Evolutionary conservation across 2,888 invertebrate species (phyloP).

Genomic region (Merodon equestris): DNA sequence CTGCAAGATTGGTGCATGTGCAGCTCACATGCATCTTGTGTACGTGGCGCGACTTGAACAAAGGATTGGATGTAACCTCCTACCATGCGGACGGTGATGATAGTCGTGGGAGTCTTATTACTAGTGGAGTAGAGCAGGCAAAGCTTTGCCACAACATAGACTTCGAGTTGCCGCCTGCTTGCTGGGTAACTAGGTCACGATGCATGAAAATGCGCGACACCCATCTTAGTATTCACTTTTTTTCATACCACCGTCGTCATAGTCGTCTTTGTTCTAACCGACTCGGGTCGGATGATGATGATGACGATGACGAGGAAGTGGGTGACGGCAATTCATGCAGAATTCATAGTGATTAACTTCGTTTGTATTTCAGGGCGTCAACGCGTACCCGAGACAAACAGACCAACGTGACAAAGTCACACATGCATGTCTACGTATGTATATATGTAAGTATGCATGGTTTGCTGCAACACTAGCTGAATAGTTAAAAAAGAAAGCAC

Average conservation of each 20-base stretch:
- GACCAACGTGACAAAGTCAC: slow-evolving; percentile 58
- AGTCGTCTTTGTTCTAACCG: neutral
- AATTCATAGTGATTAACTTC: slow-evolving; percentile 69
- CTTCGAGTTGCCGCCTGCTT: slow-evolving; percentile 26
- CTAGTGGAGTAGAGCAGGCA: slow-evolving; percentile 23
- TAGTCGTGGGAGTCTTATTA: too few species aligned
- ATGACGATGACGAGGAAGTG: slow-evolving; percentile 8
- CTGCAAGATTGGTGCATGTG: too few species aligned
- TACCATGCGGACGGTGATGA: too few species aligned
- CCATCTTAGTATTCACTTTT: slow-evolving; percentile 25
- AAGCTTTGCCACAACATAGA: slow-evolving; percentile 53
- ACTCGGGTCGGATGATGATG: neutral
- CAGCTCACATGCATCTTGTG: too few species aligned
- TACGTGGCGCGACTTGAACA: too few species aligned
- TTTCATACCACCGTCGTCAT: neutral
- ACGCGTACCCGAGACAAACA: slow-evolving; percentile 67
- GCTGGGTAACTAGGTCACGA: slow-evolving; percentile 58
- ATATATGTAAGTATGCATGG: slow-evolving; percentile 4
- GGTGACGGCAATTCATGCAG: slow-evolving; percentile 54
- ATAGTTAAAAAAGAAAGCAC: slow-evolving; percentile 34
- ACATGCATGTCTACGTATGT: too few species aligned
- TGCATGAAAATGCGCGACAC: slow-evolving; percentile 26
- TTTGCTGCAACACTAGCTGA: slow-evolving; percentile 58
- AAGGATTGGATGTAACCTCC: too few species aligned
- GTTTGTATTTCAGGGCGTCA: slow-evolving; percentile 67